phyloP scores from a whole-genome alignment of 2,797 vertebrate species.

The Morelia viridis region DNA sequence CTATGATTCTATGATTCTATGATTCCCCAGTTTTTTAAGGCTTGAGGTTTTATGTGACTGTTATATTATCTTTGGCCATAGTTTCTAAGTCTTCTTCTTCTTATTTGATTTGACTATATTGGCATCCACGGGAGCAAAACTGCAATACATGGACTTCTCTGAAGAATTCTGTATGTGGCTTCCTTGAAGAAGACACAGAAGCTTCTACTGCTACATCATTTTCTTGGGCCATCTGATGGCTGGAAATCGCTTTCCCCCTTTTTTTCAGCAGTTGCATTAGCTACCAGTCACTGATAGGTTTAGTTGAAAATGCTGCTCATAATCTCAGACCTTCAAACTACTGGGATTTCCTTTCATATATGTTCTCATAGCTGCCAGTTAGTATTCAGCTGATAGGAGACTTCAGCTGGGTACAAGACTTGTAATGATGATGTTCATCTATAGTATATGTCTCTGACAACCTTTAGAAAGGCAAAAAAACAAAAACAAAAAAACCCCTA shows the following conservation, averaged over 20 bases:
- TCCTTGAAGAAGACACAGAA: not conserved
- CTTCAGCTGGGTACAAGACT: not conserved
- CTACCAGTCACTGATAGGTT: not conserved
- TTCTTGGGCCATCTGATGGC: not conserved
- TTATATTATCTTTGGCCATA: too few relatives aligned
- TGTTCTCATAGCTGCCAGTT: not conserved
- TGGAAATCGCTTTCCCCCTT: fast-evolving
- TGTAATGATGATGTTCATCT: not conserved
- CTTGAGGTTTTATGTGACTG: too few relatives aligned
- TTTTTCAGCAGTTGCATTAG: too few relatives aligned
- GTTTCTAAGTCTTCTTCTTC: too few relatives aligned
- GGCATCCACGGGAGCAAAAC: too few relatives aligned
- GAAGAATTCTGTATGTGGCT: not conserved
- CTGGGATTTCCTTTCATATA: not conserved
- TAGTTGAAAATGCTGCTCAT: not conserved
- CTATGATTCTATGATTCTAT: too few relatives aligned
- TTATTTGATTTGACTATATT: too few relatives aligned
- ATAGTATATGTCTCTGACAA: not conserved
- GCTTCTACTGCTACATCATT: not conserved
- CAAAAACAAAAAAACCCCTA: too few relatives aligned
- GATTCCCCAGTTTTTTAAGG: too few relatives aligned
- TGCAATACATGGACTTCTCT: too few relatives aligned
- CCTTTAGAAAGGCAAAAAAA: not conserved
- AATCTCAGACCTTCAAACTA: not conserved
- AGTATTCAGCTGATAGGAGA: not conserved